Conservation (phyloP, 2,888 invertebrate species). For the Geotrupes spiniger region DNA sequence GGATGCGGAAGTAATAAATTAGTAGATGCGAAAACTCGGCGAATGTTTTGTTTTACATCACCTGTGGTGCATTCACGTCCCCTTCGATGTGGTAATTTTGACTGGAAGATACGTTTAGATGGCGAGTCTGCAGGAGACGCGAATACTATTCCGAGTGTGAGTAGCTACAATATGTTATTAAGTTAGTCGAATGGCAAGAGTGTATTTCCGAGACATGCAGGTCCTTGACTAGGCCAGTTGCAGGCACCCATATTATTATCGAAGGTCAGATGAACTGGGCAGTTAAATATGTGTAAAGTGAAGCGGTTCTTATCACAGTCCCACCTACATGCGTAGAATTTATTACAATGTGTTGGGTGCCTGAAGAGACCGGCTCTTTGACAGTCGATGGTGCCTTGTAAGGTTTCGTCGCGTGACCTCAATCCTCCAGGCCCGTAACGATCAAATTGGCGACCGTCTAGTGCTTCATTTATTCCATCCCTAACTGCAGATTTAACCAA, state of each 20-base stretch:
- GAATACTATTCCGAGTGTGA: no score
- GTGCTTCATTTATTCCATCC: conserved; percentile 48
- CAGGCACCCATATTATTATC: conserved; percentile 74
- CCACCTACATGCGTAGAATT: conserved; percentile 81
- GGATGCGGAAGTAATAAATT: conserved; percentile 14
- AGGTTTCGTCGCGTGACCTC: conserved; percentile 58
- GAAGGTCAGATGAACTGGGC: conserved; percentile 75
- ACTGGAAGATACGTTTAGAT: no score
- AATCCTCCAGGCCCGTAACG: conserved; percentile 63
- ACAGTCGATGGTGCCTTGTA: conserved; percentile 61
- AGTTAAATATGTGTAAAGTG: conserved; percentile 74
- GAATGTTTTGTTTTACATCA: neutral
- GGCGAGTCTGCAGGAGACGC: neutral
- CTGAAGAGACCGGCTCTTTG: conserved; percentile 61
- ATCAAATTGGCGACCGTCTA: conserved; percentile 49
- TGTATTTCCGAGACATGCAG: conserved; percentile 71
- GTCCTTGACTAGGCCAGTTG: conserved; percentile 79
- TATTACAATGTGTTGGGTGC: conserved; percentile 77
- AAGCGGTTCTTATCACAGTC: conserved; percentile 73
- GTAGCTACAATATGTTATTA: no score
- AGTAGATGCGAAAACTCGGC: conserved; percentile 10
- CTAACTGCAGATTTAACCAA: conserved; percentile 42
- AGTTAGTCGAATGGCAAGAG: conserved; percentile 35
- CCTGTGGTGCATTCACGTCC: conserved; percentile 6
- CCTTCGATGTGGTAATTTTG: neutral